Percentiles rank a stretch among this genome's conserved stretches.
phyloP scores from a whole-genome alignment of 2,113 vertebrate species.

The Hippocampus zosterae region DNA sequence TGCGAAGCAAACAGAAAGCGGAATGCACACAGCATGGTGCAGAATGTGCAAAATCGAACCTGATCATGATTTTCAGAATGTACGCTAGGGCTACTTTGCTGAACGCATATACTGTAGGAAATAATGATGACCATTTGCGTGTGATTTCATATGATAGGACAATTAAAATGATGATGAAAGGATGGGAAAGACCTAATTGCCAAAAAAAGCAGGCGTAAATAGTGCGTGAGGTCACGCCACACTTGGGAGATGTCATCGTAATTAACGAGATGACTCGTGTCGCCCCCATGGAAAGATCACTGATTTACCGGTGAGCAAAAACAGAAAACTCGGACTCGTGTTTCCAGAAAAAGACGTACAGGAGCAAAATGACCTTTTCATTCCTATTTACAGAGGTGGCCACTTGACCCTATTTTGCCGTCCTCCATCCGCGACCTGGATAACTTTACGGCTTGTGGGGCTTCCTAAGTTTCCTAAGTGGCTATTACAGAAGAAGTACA shows the following conservation, averaged over 20 bases:
- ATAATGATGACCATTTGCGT: too few species aligned
- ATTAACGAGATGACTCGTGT: not conserved
- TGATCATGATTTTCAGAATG: not conserved
- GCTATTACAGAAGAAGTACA: not conserved
- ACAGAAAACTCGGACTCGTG: not conserved
- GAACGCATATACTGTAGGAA: too few species aligned
- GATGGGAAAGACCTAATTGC: not conserved
- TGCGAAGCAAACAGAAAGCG: slow-evolving; percentile 30
- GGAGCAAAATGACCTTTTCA: not conserved
- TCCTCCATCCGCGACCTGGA: too few species aligned
- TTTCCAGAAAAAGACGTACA: not conserved
- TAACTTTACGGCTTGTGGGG: not conserved
- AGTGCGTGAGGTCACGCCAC: slow-evolving; percentile 2
- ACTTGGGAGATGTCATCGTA: not conserved
- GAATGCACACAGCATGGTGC: slow-evolving; percentile 6
- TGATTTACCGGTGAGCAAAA: not conserved
- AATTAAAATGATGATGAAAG: not conserved
- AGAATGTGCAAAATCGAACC: too few species aligned
- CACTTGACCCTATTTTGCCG: too few species aligned
- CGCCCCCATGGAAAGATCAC: not conserved
- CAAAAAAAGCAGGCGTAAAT: slow-evolving; percentile 21
- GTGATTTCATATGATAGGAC: too few species aligned
- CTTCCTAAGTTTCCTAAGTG: not conserved
- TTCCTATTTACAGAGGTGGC: too few species aligned
- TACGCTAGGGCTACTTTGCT: not conserved